Evolutionary conservation across 2,113 vertebrate genomes (phyloP), one percentile per base, ranked within the genome.

Genomic region (Himantopus leucocephalus): DNA sequence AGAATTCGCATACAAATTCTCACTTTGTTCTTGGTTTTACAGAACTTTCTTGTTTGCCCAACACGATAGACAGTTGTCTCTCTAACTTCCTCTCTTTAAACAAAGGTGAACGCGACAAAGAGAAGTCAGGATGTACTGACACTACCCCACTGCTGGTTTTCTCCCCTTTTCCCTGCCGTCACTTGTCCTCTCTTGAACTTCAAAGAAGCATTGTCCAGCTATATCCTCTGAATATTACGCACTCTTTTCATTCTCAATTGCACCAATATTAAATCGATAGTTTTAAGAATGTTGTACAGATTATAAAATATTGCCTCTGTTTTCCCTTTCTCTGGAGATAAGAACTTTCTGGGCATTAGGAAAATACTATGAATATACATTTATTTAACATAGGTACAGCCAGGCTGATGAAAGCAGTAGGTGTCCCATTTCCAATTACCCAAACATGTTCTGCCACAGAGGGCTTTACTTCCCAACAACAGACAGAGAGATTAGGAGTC

Each of bases 371-470:
- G 50, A 60, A 64, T 63, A 23, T 7, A 35, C 60, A 78, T 85
- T 92, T 90, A 71, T 67, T 95, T 91, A 79, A 75, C 56, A 48
- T 63, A 64, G 72, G 53, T 60, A 39, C 59, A 56, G 39, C 5
- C 56, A 89, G 66, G 35, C 64, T 90, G 73, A 91, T 58, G 83
- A 92, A 87, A 92, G 73, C 89, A 64, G 60, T 48, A 67, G 79
- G 80, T 89, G 76, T 77, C 86, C 62, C 48, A 73, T 84, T 90
- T 96, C 83, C 76, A 96, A 85, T 96, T 94, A 94, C 77, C 70
- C 73, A 94, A 95, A 81, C 68, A 41, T 20, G 48, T 91, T 94
- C 77, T 91, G 76, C 66, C 89, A 94, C 88, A 58, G 39, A 95
- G 52, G 64, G 27, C 80, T 92, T 85, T 23, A 13, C 88, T 87